Percentiles rank a stretch among this genome's conserved stretches.
Evolutionary conservation across 2,113 vertebrate species (phyloP).

Genomic region (Apteryx mantelli): DNA sequence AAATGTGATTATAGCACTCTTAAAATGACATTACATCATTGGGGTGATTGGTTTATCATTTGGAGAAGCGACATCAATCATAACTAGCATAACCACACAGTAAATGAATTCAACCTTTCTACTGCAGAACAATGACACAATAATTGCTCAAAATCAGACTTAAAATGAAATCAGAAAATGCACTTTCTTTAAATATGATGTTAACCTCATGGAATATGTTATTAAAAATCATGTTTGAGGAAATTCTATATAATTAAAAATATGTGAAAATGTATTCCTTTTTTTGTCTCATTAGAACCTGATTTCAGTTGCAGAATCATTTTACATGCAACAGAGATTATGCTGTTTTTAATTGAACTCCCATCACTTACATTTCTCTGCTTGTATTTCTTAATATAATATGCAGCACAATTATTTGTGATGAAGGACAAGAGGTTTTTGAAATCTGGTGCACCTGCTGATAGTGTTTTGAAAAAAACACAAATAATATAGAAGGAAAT

Average conservation of each 20-base stretch:
- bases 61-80: slow-evolving; percentile 98
- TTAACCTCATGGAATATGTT: slow-evolving; percentile 85
- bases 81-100: slow-evolving; percentile 91
- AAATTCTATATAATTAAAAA: slow-evolving; percentile 83
- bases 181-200: slow-evolving; percentile 82
- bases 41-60: slow-evolving; percentile 99
- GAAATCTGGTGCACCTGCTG: slow-evolving; percentile 76
- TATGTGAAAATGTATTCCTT: slow-evolving; percentile 77
- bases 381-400: slow-evolving; percentile 78
- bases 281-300: slow-evolving; percentile 74
- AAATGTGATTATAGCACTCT: slow-evolving; percentile 98
- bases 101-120: slow-evolving; percentile 96
- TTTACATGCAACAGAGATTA: slow-evolving; percentile 69
- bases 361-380: slow-evolving; percentile 69
- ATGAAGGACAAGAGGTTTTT: slow-evolving; percentile 79
- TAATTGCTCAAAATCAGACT: slow-evolving; percentile 91
- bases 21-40: slow-evolving; percentile 99
- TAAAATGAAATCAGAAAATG: slow-evolving; percentile 84
- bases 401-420: slow-evolving; percentile 74
- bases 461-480: slow-evolving; percentile 70
- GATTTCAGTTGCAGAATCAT: slow-evolving; percentile 69
- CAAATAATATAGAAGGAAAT: slow-evolving; percentile 68
- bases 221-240: slow-evolving; percentile 83
- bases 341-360: slow-evolving; percentile 79
- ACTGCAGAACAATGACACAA: slow-evolving; percentile 88